Evolutionary conservation across 2,113 vertebrate genomes (phyloP), one percentile per base, ranked within the genome.

Genomic region (Hemibagrus wyckioides): DNA sequence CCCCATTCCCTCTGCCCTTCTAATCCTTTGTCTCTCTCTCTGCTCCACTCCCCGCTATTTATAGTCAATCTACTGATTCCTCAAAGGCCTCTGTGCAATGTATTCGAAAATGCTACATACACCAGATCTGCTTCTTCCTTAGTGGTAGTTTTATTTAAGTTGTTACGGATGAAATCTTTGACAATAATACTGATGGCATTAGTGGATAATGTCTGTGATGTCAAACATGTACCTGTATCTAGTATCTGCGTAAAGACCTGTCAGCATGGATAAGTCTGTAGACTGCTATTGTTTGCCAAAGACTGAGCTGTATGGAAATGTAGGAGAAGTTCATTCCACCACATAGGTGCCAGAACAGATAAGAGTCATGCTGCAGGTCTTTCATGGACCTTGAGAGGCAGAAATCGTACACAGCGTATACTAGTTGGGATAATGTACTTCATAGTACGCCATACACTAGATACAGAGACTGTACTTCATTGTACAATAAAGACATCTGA

Each of bases 1-100:
- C 54, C 81, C 52, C 50, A 85, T 83, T 87, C 80, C 56, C 75
- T 86, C 84, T 90, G 83, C 59, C 84, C 80, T 73, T 84, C 21
- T 59, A 82, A 83, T 82, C 86, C 69, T 88, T 63, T 36, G 25
- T 76, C 81, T 86, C 63, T 81, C 57, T 71, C 87, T 39, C 61
- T 54, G 48, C 19, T 67, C 73, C 48, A 76, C 75, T 88, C 36
- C 44, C 21, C 19, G 17, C 84, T 84, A 80, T 88, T 86, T 86
- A 84, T 88, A 88, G 84, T 80, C 17, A 56, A 30, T 57, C 33
- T 57, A 30, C 73, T 71, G 83, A 59, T 86, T 88, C 86, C 67
- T 79, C 36, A 80, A 65, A 86, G 28, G 48, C 30, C 67, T 15
- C 17, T 33, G n/a, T 76, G 75, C 52, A 10, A 30, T 63, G 73